phyloP scores from a whole-genome alignment of 1,140 invertebrate species.

The Scaptomyza graminum region DNA sequence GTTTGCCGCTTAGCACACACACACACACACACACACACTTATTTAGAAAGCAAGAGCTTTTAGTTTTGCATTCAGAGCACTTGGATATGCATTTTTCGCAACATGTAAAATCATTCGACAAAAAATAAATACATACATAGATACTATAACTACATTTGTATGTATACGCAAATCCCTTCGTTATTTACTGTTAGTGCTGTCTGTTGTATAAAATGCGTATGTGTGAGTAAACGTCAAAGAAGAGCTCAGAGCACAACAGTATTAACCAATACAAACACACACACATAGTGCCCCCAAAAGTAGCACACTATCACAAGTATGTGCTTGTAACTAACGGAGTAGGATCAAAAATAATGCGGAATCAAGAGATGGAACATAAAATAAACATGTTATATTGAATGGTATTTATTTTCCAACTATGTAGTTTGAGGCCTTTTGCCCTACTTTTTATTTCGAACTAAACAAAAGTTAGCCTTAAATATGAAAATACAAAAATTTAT shows the following conservation, averaged over 20 bases:
- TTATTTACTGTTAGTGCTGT: slow-evolving; percentile 48
- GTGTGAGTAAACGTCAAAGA: slow-evolving; percentile 18
- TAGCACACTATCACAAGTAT: not conserved
- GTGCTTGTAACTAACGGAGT: too few relatives aligned
- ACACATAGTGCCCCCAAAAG: too few relatives aligned
- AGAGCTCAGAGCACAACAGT: slow-evolving; percentile 23
- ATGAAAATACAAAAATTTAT: too few relatives aligned
- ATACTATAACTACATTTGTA: too few relatives aligned
- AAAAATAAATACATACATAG: slow-evolving; percentile 28
- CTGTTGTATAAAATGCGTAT: slow-evolving; percentile 1
- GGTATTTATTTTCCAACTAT: too few relatives aligned
- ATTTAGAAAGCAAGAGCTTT: slow-evolving; percentile 48
- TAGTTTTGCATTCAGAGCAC: slow-evolving; percentile 77
- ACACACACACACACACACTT: slow-evolving; percentile 8
- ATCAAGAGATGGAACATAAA: not conserved
- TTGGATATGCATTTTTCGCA: slow-evolving; percentile 73
- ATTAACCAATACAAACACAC: slow-evolving; percentile 14
- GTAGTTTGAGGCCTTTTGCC: too few relatives aligned
- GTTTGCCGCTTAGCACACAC: slow-evolving; percentile 65
- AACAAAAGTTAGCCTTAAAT: too few relatives aligned
- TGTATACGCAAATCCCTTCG: slow-evolving; percentile 47
- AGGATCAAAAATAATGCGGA: not conserved
- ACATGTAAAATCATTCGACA: slow-evolving; percentile 66
- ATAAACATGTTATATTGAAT: not conserved
- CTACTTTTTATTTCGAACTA: too few relatives aligned